These are phyloP conservation scores for Vipera ursinii DNA, from an alignment of 2,797 vertebrate genomes.

Conservation along the genomic window DNA sequence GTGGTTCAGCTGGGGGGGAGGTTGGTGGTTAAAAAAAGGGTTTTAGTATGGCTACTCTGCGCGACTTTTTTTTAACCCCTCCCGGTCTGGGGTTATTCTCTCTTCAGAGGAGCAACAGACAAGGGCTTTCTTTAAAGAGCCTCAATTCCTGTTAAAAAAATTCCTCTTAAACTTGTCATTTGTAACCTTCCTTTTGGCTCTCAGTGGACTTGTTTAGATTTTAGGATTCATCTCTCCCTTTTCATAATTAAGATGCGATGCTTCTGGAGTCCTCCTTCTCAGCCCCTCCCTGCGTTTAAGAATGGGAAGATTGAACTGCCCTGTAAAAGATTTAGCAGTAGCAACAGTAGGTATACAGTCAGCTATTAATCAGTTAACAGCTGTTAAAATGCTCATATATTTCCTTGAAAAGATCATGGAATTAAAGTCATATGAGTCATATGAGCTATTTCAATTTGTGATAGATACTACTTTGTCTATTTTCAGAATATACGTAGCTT, in stretches of 20 bases:
- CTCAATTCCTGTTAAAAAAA: background rate
- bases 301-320: background rate
- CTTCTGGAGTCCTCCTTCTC: background rate
- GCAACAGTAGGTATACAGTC: background rate
- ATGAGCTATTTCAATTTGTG: background rate
- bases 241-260: background rate
- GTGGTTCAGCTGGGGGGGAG: background rate
- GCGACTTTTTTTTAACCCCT: background rate
- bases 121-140: background rate
- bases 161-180: background rate
- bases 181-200: background rate
- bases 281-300: background rate
- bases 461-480: background rate
- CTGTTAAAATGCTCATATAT: background rate
- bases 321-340: background rate
- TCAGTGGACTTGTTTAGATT: background rate
- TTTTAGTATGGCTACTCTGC: background rate
- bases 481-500: background rate
- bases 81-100: background rate
- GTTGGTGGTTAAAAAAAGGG: background rate
- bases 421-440: background rate
- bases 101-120: background rate
- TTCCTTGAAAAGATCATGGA: background rate
- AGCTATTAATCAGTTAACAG: background rate
- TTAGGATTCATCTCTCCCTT: background rate